phyloP scores from a whole-genome alignment of 2,113 vertebrate genomes.

The Gnathonemus longibarbis region DNA sequence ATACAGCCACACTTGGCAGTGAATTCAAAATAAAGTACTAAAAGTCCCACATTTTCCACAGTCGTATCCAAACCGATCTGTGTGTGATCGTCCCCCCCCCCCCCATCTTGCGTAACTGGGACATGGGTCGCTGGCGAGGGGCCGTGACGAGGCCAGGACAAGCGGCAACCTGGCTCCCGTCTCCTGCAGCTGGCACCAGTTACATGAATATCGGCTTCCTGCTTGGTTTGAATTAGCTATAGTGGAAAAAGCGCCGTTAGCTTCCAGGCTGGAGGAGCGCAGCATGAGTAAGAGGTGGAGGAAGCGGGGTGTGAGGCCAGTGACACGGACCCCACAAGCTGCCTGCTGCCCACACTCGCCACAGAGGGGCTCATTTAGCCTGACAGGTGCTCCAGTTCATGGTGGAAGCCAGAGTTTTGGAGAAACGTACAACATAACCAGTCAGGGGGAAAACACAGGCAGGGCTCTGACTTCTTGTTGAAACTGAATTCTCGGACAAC shows the following conservation, averaged over 20 bases:
- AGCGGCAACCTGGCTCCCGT: background rate
- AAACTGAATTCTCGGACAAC: background rate
- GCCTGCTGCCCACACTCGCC: background rate
- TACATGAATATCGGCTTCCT: background rate
- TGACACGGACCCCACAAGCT: constrained; percentile 25
- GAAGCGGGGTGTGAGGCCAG: background rate
- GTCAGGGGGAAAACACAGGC: background rate
- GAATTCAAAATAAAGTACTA: background rate
- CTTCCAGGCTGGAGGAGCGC: background rate
- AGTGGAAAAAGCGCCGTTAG: background rate
- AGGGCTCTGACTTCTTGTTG: background rate
- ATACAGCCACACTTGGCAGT: background rate
- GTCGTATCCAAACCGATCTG: background rate
- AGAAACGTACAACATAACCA: background rate
- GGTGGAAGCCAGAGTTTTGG: background rate
- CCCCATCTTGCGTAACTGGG: background rate
- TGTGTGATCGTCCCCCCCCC: background rate
- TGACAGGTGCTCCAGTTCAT: background rate
- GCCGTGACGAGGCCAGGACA: background rate
- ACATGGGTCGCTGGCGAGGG: background rate
- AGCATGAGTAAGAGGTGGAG: background rate
- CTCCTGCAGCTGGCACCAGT: background rate
- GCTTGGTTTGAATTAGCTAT: background rate
- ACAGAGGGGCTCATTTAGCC: background rate
- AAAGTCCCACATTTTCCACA: background rate